Evolutionary conservation across 2,797 vertebrate genomes (phyloP).

Genomic region (Aselliscus stoliczkanus): DNA sequence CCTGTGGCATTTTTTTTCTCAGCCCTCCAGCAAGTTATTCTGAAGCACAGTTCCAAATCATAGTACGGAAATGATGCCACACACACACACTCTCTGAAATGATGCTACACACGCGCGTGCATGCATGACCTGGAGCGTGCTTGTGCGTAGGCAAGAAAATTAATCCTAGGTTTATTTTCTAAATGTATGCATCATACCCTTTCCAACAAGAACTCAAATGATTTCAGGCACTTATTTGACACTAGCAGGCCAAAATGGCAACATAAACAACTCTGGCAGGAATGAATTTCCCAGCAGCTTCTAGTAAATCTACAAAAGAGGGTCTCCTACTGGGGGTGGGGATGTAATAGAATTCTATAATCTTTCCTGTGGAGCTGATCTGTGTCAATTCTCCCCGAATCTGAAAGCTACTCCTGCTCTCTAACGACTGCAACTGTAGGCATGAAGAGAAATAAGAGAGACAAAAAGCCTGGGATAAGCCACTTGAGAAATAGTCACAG

Average conservation of each 20-base stretch:
- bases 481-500: not conserved
- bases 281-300: not conserved
- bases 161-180: slow-evolving; percentile 1
- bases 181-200: not conserved
- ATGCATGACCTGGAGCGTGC: too few species aligned
- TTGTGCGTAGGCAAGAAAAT: slow-evolving; percentile 29
- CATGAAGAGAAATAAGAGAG: not conserved
- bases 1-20: slow-evolving; percentile 11
- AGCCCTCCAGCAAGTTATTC: slow-evolving; percentile 33
- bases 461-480: not conserved
- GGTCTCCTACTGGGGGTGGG: not conserved
- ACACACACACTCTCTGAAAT: too few species aligned
- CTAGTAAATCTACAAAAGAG: not conserved
- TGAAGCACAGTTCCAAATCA: slow-evolving; percentile 2
- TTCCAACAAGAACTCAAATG: not conserved
- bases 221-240: not conserved
- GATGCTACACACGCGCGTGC: too few species aligned
- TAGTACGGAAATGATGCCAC: slow-evolving; percentile 9
- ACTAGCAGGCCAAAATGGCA: slow-evolving; percentile 10
- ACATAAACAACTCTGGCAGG: not conserved
- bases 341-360: not conserved
- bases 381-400: not conserved
- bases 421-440: not conserved
- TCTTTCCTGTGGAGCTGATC: not conserved
- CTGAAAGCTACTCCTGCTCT: not conserved